Conservation (phyloP, 1,140 invertebrate species). For the Neuroterus valhalla region DNA sequence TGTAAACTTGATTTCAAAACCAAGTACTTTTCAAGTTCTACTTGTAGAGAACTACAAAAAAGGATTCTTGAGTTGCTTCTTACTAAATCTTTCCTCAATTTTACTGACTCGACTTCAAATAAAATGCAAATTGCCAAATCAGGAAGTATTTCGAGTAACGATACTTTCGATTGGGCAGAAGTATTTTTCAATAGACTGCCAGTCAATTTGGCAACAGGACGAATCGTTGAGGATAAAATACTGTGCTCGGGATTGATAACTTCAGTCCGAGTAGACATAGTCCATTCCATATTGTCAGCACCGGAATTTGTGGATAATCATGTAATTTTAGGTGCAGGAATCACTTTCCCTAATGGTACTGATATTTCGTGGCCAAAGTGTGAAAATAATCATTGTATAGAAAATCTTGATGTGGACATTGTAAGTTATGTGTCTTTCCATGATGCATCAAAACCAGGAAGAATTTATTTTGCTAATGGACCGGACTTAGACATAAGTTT, state of each 20-base stretch:
- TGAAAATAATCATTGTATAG: constrained; percentile 54
- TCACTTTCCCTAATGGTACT: constrained; percentile 62
- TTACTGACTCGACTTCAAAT: constrained; percentile 56
- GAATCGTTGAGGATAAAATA: constrained; percentile 59
- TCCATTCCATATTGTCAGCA: constrained; percentile 65
- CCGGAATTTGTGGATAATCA: constrained; percentile 64
- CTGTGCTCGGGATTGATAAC: constrained; percentile 70
- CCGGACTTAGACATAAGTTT: constrained; percentile 79
- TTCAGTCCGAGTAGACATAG: constrained; percentile 75
- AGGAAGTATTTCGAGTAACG: constrained; percentile 75
- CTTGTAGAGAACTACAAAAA: constrained; percentile 74
- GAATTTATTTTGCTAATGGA: constrained; percentile 76
- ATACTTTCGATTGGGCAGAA: constrained; percentile 76
- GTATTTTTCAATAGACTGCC: constrained; percentile 70
- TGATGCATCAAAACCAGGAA: constrained; percentile 76
- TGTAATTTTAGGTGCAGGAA: constrained; percentile 64
- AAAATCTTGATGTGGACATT: constrained; percentile 60
- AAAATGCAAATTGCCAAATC: constrained; percentile 76
- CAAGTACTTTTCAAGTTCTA: constrained; percentile 64
- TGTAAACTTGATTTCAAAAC: constrained; percentile 64
- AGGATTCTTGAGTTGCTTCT: constrained; percentile 67
- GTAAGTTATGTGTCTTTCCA: constrained; percentile 77
- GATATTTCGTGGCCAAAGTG: constrained; percentile 66
- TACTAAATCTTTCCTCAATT: constrained; percentile 60
- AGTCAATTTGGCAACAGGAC: constrained; percentile 53